phyloP scores from a whole-genome alignment of 2,797 vertebrate genomes.

The Phoxinus dragarum region DNA sequence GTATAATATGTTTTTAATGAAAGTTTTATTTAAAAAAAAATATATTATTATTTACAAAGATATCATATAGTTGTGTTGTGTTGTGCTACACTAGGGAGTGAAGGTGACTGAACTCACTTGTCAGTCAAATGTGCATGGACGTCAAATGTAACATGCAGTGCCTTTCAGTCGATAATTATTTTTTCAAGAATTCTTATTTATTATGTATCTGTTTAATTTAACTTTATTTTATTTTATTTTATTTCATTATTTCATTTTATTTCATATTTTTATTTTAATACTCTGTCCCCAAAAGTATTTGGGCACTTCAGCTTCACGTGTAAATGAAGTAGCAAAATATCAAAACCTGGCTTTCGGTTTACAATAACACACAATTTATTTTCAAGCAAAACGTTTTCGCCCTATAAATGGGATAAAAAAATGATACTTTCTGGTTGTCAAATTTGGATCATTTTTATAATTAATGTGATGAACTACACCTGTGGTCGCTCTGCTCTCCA shows the following conservation, averaged over 20 bases:
- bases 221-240: too few species aligned
- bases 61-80: not conserved
- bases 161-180: not conserved
- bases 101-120: not conserved
- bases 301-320: not conserved
- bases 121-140: not conserved
- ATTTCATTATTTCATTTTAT: too few species aligned
- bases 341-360: not conserved
- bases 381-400: not conserved
- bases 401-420: not conserved
- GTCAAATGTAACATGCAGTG: not conserved
- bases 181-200: not conserved
- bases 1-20: not conserved
- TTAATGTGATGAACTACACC: slow-evolving; percentile 1
- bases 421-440: not conserved
- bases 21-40: not conserved
- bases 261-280: too few species aligned
- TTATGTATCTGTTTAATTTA: too few species aligned
- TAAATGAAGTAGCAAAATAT: not conserved
- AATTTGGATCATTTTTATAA: not conserved
- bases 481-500: not conserved
- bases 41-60: not conserved
- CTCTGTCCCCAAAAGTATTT: not conserved
- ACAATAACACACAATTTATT: not conserved
- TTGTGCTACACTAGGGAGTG: not conserved